Base-by-base conservation (phyloP, 2,113 vertebrate species). In the Boulengeromyrus knoepffleri region DNA sequence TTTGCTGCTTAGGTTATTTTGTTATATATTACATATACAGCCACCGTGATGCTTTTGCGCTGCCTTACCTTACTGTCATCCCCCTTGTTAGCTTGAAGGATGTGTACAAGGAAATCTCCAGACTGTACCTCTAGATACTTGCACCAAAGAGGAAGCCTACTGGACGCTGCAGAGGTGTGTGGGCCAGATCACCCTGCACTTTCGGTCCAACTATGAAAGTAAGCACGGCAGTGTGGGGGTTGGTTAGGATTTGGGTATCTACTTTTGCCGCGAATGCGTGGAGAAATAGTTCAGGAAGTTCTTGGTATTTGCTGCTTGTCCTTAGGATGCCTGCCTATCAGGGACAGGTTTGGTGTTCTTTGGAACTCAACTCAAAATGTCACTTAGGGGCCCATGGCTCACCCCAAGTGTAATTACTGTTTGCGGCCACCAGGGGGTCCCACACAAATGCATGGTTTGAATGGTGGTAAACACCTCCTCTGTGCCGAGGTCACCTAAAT, bases 121-220 rank as follows among this genome's bases (percentile, higher is more conserved):
- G 93, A 97, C 95, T 8, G 93, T 98, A 91, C 95, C 97, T 90
- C 91, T 99, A 96, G 99, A 99, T 50, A 95, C 96, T 1, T 97
- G 97, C 92, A 99, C 99, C 12, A 98, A 98, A 90, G 98, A 99
- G 91, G 98, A 99, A 93, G 97, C 96, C 88, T 96, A 97, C 83
- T 99, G 98, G 99, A 97, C 96, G 39, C 95, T 99, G 94, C 97
- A 98, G 95, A 96, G 97, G 88, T 99, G 99, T 93, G 96, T 96
- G 39, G 98, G 98, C 56, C 94, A 94, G 0, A 85, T 99, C 92
- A 97, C 94, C 15, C 95, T 99, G 92, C 98, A 99, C 93, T 99
- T 97, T 92, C 97, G 97, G 91, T 92, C 94, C 93, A 99, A 97
- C 93, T 95, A 94, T 0, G 98, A 99, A 92, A 96, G 99, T 99